Base-by-base conservation (phyloP, 2,113 vertebrate genomes). In the Gadus macrocephalus region DNA sequence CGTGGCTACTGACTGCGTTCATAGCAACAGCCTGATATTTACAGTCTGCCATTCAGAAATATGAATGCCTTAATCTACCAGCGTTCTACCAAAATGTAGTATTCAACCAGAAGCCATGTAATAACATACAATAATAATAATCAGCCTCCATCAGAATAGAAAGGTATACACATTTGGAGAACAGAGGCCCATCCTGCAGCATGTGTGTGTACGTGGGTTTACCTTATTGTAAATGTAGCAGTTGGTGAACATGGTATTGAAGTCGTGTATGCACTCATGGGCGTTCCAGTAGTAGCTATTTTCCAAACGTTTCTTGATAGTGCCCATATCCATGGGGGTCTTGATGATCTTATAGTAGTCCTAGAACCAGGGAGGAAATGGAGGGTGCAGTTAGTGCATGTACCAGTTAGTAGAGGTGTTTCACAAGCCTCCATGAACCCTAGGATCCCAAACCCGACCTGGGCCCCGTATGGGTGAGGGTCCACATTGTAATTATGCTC, bases 201-300 rank as follows among this genome's bases (percentile, higher is more conserved):
- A 58, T 14, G 42, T 49, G 42, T 42, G 42, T 49, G 42, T 16
- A 17, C 5, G n/a, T 58, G 15, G 15, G 5, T 81, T 72, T 72
- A 97, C 96, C 95, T 96, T 98, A 84, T 98, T 97, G 88, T 98
- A 97, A 91, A 97, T 97, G 91, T 97, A 98, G 89, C 95, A 98
- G 86, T 98, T 97, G 87, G 96, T 97, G 93, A 97, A 97, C 96
- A 97, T 98, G 17, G 95, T 96, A 89, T 95, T 98, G 82, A 98
- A 98, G 87, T 98, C 96, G 83, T 98, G 96, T 86, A 98, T 98
- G 84, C 95, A 97, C 92, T 98, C 96, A 78, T 97, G 95, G 74
- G 96, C 96, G 0, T 96, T 97, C 93, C 93, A 94, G 92, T 98
- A 98, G 90, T 94, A 97, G 81, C 95, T 91, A 73, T 92, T 96